Evolutionary conservation across 2,113 vertebrate species (phyloP).

Genomic region (Xenotilapia flavipinnis): DNA sequence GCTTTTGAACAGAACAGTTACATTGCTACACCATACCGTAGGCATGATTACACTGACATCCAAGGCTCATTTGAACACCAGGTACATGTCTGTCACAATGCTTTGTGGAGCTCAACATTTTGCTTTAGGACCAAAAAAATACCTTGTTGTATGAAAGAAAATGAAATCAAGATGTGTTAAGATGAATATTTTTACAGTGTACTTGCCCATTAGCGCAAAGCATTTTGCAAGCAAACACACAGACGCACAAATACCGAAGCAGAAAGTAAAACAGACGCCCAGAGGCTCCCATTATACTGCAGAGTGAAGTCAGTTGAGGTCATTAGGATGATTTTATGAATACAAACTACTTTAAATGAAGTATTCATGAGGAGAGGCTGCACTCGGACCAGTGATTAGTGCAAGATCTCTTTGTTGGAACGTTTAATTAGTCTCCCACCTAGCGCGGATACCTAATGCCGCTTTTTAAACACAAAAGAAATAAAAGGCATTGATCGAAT

Average conservation of each 20-base stretch:
- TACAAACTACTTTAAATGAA: conserved; percentile 42
- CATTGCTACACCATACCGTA: background rate
- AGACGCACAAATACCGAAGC: background rate
- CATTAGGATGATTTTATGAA: conserved; percentile 45
- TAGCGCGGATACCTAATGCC: background rate
- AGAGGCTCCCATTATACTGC: conserved; percentile 1
- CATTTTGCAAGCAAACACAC: background rate
- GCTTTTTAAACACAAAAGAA: conserved; percentile 41
- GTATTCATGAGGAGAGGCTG: conserved; percentile 32
- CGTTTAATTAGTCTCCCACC: conserved; percentile 42
- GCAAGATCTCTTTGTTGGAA: conserved; percentile 21
- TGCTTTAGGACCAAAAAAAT: background rate
- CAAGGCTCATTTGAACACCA: background rate
- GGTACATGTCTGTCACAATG: background rate
- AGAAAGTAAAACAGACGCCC: background rate
- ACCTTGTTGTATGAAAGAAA: background rate
- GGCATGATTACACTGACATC: background rate
- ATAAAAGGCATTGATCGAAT: conserved; percentile 51
- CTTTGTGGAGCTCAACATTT: background rate
- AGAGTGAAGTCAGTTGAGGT: conserved; percentile 42
- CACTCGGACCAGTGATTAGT: conserved; percentile 9
- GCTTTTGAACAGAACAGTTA: background rate
- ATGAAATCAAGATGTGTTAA: background rate
- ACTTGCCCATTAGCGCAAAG: background rate
- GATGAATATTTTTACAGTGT: background rate